These are phyloP conservation scores for human (Homo sapiens) DNA, from an alignment of 2,113 vertebrate genomes.

Conservation along the genomic window DNA sequence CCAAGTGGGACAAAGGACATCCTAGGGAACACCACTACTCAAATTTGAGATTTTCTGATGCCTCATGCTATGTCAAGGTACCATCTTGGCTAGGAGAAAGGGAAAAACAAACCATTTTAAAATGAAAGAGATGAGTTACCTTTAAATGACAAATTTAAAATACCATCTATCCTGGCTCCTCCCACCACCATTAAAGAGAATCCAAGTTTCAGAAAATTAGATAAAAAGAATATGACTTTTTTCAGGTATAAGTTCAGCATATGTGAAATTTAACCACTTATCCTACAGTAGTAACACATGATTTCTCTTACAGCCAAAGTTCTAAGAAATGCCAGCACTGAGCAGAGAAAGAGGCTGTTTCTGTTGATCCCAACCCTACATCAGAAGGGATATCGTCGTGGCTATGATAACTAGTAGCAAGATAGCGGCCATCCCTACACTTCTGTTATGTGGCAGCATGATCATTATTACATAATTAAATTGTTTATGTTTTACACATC, in stretches of 20 bases:
- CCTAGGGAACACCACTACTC: not conserved
- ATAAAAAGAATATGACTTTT: not conserved
- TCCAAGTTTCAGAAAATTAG: not conserved
- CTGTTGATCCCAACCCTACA: not conserved
- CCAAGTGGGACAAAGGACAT: not conserved
- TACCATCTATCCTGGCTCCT: not conserved
- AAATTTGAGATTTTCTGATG: not conserved
- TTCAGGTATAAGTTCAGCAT: not conserved
- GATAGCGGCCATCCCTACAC: not conserved
- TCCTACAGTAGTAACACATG: not conserved
- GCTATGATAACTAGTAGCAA: not conserved
- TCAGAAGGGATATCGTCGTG: not conserved
- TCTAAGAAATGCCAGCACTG: not conserved
- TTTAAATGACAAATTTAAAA: not conserved
- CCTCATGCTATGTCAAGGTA: not conserved
- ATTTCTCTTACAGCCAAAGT: not conserved
- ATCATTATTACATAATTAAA: not conserved
- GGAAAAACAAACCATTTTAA: not conserved
- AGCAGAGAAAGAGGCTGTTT: not conserved
- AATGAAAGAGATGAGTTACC: not conserved
- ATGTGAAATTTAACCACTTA: not conserved
- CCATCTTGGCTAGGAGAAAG: not conserved
- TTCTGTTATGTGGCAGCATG: not conserved
- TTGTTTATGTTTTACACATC: not conserved
- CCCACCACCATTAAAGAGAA: not conserved